Conservation (phyloP, 2,113 vertebrate species). For the Micronycteris hirsuta region DNA sequence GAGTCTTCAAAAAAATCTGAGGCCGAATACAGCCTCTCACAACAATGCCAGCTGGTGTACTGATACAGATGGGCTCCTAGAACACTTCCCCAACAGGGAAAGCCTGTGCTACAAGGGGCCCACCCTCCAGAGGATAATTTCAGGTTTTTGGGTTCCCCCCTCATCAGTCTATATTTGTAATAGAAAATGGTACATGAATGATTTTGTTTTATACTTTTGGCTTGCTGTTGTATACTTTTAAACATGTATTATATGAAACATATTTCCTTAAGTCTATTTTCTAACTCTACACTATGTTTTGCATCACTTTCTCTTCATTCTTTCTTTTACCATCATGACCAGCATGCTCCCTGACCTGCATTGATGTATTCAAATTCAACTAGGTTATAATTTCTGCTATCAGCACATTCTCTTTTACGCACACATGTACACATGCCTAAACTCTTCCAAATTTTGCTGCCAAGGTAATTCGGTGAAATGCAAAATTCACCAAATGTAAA, state of each 20-base stretch:
- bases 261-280: not conserved
- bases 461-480: not conserved
- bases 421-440: not conserved
- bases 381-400: not conserved
- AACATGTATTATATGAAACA: not conserved
- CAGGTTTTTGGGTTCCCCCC: too few species aligned
- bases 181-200: not conserved
- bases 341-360: not conserved
- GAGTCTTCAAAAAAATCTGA: too few species aligned
- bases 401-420: not conserved
- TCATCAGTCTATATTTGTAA: not conserved
- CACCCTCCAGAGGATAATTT: too few species aligned
- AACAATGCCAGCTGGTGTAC: too few species aligned
- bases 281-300: not conserved
- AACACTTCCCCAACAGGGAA: too few species aligned
- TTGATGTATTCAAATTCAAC: not conserved
- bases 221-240: not conserved
- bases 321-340: not conserved
- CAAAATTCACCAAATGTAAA: not conserved
- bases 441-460: not conserved
- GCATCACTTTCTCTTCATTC: not conserved
- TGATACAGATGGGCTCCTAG: too few species aligned
- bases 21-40: too few species aligned
- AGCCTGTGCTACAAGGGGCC: too few species aligned
- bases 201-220: not conserved